These are phyloP conservation scores for Lamprotornis superbus DNA, from an alignment of 2,113 vertebrate species.

Conservation along the genomic window DNA sequence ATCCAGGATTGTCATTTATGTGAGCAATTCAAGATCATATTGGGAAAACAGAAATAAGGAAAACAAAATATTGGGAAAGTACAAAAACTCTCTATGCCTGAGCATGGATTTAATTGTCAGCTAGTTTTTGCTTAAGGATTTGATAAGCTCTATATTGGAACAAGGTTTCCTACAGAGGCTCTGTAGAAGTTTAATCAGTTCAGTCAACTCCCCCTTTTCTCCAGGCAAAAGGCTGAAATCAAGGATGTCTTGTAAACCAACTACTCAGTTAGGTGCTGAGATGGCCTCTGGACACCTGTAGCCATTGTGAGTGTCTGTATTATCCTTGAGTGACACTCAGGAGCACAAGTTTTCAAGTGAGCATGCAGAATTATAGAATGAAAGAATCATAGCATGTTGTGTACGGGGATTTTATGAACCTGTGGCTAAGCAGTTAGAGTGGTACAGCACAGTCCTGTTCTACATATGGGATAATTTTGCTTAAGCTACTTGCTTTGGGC, in stretches of 20 bases:
- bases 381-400: neutral
- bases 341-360: neutral
- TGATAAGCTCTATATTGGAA: neutral
- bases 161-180: neutral
- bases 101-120: neutral
- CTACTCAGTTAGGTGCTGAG: neutral
- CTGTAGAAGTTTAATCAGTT: neutral
- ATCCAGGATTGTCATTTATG: neutral
- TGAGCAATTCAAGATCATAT: neutral
- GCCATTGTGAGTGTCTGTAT: neutral
- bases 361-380: neutral
- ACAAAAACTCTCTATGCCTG: neutral
- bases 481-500: neutral
- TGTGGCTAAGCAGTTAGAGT: neutral
- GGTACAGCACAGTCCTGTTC: neutral
- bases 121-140: neutral
- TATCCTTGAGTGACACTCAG: neutral
- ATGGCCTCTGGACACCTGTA: neutral
- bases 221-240: neutral
- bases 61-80: neutral
- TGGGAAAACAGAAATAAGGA: neutral
- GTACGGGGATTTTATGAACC: neutral
- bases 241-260: neutral
- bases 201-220: neutral
- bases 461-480: neutral